Evolutionary conservation across 2,888 invertebrate species (phyloP), one percentile per base, ranked within the genome.

Genomic region (Scaptomyza tumidula): DNA sequence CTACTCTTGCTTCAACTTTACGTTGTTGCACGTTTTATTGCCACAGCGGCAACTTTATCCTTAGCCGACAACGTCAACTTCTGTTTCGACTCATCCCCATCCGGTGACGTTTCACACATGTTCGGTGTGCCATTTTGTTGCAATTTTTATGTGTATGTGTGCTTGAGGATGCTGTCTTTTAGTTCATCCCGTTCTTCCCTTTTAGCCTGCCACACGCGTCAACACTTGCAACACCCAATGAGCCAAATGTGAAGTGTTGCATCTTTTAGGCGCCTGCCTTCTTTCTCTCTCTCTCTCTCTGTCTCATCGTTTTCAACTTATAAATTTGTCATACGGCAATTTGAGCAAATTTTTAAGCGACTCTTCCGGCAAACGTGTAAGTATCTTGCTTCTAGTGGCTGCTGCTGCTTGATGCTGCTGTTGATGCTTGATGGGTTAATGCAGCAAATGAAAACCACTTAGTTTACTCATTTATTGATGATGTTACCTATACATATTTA

Each of bases 31-130:
- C 88, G 80, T 80, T 84, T 86, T 84, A 84, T 84, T 69, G 87
- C 71, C 70, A 72, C 68, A 72, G 67, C 59, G 62, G 64, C 75
- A 80, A 86, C 84, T 86, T 83, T 86, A 86, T 80, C 87, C 74
- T 74, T 68, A 71, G 57, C 57, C 24, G 44, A 24, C 24, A 13
- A n/a, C 68, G 45, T 72, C 82, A 74, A 74, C 67, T 74, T 74
- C 76, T 83, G 86, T 71, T 86, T 70, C 84, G 61, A 57, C 69
- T 80, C 76, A 58, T 65, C 44, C 64, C 59, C 59, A 33, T 27
- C 24, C 50, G 48, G n/a, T 56, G 66, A 77, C 80, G 62, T 70
- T 68, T 77, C 59, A 66, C 69, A 70, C 85, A 85, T 85, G 78
- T 66, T 80, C 71, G 57, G 58, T 61, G 58, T 61, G 71, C 71